Conservation (phyloP, 2,888 invertebrate species). For the Cheilosia urbana region DNA sequence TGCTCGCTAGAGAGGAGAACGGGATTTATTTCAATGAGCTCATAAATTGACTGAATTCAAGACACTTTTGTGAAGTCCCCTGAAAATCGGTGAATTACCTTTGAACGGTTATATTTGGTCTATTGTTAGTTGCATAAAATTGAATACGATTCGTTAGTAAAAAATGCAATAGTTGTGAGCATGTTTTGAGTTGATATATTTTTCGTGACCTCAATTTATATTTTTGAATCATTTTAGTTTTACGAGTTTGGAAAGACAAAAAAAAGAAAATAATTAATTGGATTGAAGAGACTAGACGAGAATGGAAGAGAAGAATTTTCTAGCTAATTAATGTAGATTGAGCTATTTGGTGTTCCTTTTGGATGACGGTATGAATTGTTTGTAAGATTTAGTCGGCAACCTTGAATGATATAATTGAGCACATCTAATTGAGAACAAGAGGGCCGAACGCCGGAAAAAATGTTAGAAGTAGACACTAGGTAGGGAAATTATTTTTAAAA, state of each 20-base stretch:
- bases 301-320: too few species aligned
- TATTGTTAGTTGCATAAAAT: conserved; percentile 24
- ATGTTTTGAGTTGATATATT: not conserved
- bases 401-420: too few species aligned
- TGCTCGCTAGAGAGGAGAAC: conserved; percentile 31
- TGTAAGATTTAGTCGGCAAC: too few species aligned
- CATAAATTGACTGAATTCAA: conserved; percentile 46
- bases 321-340: too few species aligned
- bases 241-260: not conserved
- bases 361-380: too few species aligned
- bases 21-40: conserved; percentile 52
- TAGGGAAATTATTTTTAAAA: too few species aligned
- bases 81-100: conserved; percentile 37
- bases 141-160: conserved; percentile 17
- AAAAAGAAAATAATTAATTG: not conserved
- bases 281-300: too few species aligned
- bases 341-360: too few species aligned
- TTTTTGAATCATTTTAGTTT: not conserved
- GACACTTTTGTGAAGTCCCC: conserved; percentile 21
- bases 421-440: too few species aligned
- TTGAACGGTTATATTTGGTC: not conserved
- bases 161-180: conserved; percentile 5
- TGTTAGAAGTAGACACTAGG: too few species aligned
- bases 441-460: too few species aligned
- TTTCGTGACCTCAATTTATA: not conserved